Conservation (phyloP, 2,888 invertebrate species). For the Enchytraeus crypticus region DNA sequence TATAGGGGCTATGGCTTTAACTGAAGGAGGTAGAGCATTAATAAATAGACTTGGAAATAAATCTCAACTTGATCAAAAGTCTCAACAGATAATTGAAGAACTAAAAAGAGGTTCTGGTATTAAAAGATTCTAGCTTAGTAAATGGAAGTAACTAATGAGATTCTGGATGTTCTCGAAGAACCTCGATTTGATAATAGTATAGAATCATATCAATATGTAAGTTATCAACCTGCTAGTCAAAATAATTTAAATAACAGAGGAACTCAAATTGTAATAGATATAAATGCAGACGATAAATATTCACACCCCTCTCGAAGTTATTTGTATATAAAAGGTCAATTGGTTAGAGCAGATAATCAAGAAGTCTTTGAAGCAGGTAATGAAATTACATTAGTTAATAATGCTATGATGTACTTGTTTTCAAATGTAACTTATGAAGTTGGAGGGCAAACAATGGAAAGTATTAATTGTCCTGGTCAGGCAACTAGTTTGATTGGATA, state of each 20-base stretch:
- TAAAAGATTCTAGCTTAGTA: neutral
- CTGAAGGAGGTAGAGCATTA: neutral
- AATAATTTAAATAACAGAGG: neutral
- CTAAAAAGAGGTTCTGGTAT: neutral
- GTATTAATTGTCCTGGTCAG: neutral
- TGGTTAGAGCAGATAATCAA: neutral
- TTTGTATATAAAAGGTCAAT: neutral
- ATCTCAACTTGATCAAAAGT: neutral
- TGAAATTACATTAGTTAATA: neutral
- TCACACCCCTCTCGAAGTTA: neutral
- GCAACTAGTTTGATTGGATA: neutral
- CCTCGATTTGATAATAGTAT: neutral
- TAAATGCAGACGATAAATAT: neutral
- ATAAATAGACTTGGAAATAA: neutral
- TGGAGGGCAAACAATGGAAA: neutral
- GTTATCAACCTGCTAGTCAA: neutral
- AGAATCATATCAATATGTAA: neutral
- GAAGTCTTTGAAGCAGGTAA: neutral
- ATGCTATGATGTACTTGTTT: neutral
- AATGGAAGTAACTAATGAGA: neutral
- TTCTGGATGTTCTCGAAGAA: neutral
- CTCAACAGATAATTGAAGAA: neutral
- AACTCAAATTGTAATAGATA: neutral
- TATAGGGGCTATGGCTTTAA: neutral
- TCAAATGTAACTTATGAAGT: neutral